Base-by-base conservation (phyloP, 2,113 vertebrate genomes). In the Menura novaehollandiae region DNA sequence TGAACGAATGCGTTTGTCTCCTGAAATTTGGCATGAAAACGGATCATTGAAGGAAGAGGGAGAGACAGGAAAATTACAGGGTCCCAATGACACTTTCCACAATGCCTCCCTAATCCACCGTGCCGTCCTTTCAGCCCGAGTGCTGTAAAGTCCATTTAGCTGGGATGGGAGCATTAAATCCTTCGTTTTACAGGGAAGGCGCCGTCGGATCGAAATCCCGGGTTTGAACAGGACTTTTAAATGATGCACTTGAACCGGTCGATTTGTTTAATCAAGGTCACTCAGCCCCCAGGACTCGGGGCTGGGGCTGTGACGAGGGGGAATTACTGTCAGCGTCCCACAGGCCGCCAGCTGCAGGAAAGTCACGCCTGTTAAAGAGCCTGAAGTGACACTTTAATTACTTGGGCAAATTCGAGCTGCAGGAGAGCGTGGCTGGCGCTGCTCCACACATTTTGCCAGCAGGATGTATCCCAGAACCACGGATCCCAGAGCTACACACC, bases 1-100 rank as follows among this genome's bases (percentile, higher is more conserved):
- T 26, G 95, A 97, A 96, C 93, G 41, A 95, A 95, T 84, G 75
- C 89, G 75, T 97, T 91, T 95, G 85, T 95, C 89, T 92, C 92
- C 91, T 7, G 44, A 94, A 92, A 96, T 88, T 2, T 52, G 2
- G 67, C 88, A 26, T 85, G 85, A 92, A 96, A 93, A 95, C 20
- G 72, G 79, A 92, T 79, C 87, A 52, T 7, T 46, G 88, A 82
- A 87, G 76, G 47, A 41, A 91, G 47, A 82, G 69, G 74, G 62
- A 91, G 67, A 92, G 91, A 87, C 81, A 52, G 93, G 91, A 80
- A 93, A 96, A 97, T 96, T 73, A 80, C 88, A 67, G 80, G 52
- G 91, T 96, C 83, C 84, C 75, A 8, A 26, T 41, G 94, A 62
- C 79, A 56, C 91, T 78, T 79, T 69, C 69, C 86, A 89, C 91